Evolutionary conservation across 2,113 vertebrate genomes (phyloP).

Genomic region (Smithornis capensis): DNA sequence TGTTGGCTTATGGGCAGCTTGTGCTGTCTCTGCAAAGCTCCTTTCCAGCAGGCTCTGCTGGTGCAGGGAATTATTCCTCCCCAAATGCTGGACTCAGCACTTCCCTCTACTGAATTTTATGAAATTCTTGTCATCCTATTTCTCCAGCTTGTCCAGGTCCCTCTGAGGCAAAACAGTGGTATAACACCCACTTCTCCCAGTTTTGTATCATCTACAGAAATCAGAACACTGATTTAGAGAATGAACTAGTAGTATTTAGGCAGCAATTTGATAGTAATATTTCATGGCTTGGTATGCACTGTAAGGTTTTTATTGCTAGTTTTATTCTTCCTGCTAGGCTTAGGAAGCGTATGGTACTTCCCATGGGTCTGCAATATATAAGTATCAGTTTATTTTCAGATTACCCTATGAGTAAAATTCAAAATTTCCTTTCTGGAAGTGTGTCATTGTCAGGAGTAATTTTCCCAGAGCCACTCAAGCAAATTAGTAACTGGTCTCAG

Average conservation of each 20-base stretch:
- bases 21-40: neutral
- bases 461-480: neutral
- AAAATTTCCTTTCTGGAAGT: neutral
- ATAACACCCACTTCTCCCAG: neutral
- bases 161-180: neutral
- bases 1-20: neutral
- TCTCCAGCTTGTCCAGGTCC: neutral
- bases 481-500: neutral
- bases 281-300: neutral
- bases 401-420: neutral
- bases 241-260: neutral
- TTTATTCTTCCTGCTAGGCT: neutral
- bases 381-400: neutral
- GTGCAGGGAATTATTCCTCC: neutral
- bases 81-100: neutral
- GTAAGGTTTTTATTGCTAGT: neutral
- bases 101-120: neutral
- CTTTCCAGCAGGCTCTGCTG: neutral
- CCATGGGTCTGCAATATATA: accelerated
- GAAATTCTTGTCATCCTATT: neutral
- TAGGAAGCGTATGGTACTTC: neutral
- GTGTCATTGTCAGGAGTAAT: neutral
- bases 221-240: neutral
- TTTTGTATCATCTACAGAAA: neutral
- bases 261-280: neutral